These are phyloP conservation scores for Sminthurides bifidus DNA, from an alignment of 1,140 invertebrate genomes.

Conservation along the genomic window DNA sequence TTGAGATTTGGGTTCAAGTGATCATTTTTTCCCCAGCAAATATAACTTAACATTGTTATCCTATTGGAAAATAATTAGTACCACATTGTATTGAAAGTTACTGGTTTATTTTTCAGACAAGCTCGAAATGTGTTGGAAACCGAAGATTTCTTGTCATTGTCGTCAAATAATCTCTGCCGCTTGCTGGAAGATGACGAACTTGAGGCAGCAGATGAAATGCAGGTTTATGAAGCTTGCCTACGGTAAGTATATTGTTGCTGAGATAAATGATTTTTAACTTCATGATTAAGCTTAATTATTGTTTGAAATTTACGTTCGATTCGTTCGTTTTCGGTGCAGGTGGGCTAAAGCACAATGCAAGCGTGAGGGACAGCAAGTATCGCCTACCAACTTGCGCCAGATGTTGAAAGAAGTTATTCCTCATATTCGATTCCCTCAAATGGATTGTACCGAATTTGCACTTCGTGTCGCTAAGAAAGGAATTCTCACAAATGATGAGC, in stretches of 20 bases:
- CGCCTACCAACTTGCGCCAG: background rate
- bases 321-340: too few species aligned
- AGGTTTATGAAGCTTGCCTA: conserved; percentile 5
- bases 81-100: too few species aligned
- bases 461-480: conserved; percentile 3
- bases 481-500: conserved; percentile 4
- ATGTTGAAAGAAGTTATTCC: conserved; percentile 1
- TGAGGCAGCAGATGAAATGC: conserved; percentile 9
- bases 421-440: conserved; percentile 4
- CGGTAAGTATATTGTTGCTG: background rate
- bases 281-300: too few species aligned
- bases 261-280: background rate
- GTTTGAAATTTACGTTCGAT: too few species aligned
- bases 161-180: background rate
- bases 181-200: conserved; percentile 4
- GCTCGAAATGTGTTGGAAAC: conserved; percentile 4
- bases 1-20: background rate
- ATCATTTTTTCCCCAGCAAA: background rate
- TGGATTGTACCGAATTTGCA: background rate
- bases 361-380: background rate
- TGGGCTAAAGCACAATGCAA: conserved; percentile 3
- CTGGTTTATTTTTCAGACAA: conserved; percentile 4
- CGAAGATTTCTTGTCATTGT: background rate
- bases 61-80: too few species aligned
- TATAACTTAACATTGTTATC: too few species aligned